Percentiles rank a stretch among this genome's conserved stretches.
Evolutionary conservation across 1,140 invertebrate genomes (phyloP).

Genomic region (Cyclina sinensis): DNA sequence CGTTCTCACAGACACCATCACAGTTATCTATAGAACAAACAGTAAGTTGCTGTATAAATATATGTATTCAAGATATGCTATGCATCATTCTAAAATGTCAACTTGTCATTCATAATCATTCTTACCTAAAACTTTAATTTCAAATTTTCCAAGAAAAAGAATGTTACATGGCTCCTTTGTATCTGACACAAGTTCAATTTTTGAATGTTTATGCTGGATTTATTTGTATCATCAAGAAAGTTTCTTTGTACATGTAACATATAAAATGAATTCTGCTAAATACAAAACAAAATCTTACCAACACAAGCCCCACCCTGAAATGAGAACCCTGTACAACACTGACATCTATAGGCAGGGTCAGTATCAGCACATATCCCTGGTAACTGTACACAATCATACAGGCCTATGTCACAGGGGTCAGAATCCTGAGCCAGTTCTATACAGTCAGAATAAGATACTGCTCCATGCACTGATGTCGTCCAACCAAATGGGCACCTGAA

Average conservation of each 20-base stretch:
- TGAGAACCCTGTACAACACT: slow-evolving; percentile 5
- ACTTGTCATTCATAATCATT: too few species aligned
- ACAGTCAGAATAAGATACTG: slow-evolving; percentile 8
- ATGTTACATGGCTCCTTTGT: too few species aligned
- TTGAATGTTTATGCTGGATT: too few species aligned
- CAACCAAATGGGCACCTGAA: slow-evolving; percentile 10
- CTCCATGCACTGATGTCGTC: background rate
- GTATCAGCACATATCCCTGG: background rate
- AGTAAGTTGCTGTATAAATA: too few species aligned
- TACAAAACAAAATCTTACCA: slow-evolving; percentile 43
- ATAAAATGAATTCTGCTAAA: slow-evolving; percentile 15
- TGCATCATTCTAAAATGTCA: too few species aligned
- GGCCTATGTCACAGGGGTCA: slow-evolving; percentile 11
- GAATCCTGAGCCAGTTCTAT: background rate
- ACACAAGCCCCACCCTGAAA: slow-evolving; percentile 17
- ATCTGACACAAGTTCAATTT: too few species aligned
- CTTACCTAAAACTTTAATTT: too few species aligned
- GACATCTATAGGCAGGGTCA: background rate
- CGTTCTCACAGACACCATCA: slow-evolving; percentile 34
- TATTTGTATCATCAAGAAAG: too few species aligned
- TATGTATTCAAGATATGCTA: too few species aligned
- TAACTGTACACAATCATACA: slow-evolving; percentile 16
- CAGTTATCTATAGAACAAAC: slow-evolving; percentile 54
- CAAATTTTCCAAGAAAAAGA: too few species aligned
- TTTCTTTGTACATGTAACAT: background rate